Percentiles rank a stretch among this genome's conserved stretches.
Evolutionary conservation across 1,140 invertebrate species (phyloP).

Genomic region (Meteorus sp.): DNA sequence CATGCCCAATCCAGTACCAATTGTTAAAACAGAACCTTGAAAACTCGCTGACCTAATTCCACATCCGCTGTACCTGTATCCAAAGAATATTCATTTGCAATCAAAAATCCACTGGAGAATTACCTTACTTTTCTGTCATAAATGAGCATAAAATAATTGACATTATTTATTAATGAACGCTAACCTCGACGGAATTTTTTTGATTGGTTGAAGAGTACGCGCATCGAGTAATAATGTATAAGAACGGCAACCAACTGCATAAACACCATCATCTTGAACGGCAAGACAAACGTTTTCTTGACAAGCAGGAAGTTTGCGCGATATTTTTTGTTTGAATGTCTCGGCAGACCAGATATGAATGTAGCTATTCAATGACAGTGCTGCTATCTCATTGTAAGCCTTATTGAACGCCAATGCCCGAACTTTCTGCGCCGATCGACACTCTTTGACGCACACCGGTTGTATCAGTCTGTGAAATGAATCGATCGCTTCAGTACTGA

Average conservation of each 20-base stretch:
- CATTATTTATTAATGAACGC: constrained; percentile 29
- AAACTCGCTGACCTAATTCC: constrained; percentile 90
- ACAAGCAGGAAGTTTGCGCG: constrained; percentile 81
- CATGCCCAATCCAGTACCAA: constrained; percentile 89
- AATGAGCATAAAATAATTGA: too few species aligned
- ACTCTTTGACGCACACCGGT: constrained; percentile 76
- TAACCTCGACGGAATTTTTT: constrained; percentile 62
- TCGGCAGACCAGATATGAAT: constrained; percentile 92
- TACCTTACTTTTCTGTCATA: too few species aligned
- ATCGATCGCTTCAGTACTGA: background rate
- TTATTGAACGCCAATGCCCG: constrained; percentile 87
- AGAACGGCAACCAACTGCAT: constrained; percentile 91
- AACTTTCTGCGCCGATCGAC: constrained; percentile 77
- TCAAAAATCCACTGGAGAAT: too few species aligned
- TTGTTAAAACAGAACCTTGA: constrained; percentile 84
- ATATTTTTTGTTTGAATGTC: constrained; percentile 80
- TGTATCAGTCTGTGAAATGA: constrained; percentile 59
- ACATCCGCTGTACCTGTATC: constrained; percentile 75
- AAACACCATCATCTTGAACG: constrained; percentile 79
- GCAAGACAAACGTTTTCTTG: constrained; percentile 94
- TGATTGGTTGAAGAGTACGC: constrained; percentile 76
- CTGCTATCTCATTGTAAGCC: constrained; percentile 83
- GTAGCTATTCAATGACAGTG: constrained; percentile 87
- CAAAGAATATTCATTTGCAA: constrained; percentile 1
- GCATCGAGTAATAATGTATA: constrained; percentile 89